phyloP scores from a whole-genome alignment of 2,797 vertebrate genomes.

The Podarcis lilfordi region DNA sequence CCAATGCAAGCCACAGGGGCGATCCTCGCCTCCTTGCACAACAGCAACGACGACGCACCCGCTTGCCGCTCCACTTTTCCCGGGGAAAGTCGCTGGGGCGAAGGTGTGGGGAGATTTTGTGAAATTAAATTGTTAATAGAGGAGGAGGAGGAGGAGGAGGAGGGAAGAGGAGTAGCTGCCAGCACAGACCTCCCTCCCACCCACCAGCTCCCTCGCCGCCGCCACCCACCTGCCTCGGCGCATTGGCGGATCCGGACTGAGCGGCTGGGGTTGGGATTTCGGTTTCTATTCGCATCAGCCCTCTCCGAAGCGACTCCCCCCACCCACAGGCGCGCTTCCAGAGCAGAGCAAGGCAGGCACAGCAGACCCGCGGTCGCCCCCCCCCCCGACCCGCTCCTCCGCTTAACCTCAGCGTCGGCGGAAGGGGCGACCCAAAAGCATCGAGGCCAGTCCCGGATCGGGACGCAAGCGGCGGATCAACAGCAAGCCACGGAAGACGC shows the following conservation, averaged over 20 bases:
- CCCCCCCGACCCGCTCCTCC: too few species aligned
- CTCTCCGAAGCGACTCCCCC: neutral
- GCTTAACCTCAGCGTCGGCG: neutral
- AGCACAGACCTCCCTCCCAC: neutral
- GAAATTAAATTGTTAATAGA: neutral
- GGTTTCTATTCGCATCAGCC: neutral
- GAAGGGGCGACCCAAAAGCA: neutral
- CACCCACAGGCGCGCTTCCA: neutral
- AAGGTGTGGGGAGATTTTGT: neutral
- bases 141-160: conserved; percentile 1
- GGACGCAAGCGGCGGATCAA: neutral
- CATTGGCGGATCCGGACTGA: neutral
- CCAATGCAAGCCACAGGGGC: neutral
- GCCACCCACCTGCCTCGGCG: conserved; percentile 36
- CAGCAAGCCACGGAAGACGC: neutral
- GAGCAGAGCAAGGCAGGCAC: neutral
- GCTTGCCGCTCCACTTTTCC: neutral
- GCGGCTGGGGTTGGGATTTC: neutral
- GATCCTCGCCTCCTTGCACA: conserved; percentile 33
- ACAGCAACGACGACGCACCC: conserved; percentile 10
- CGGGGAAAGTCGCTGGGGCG: conserved; percentile 21
- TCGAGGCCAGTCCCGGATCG: neutral
- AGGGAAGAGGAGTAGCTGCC: conserved; percentile 21
- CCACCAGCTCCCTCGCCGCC: conserved; percentile 8
- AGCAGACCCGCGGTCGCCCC: neutral